phyloP scores from a whole-genome alignment of 2,888 invertebrate species.

The Atrina japonica region DNA sequence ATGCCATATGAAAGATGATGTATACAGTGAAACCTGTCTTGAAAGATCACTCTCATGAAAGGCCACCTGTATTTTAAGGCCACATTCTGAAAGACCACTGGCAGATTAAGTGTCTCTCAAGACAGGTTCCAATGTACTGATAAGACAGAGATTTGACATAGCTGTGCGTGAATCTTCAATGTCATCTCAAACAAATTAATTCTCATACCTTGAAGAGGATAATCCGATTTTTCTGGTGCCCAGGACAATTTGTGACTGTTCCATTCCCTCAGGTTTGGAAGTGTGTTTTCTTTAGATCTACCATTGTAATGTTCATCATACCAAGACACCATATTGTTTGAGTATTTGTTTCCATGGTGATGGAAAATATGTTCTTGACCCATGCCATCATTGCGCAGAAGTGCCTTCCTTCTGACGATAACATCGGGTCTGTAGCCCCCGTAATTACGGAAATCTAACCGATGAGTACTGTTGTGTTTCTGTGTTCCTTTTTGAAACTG shows the following conservation, averaged over 20 bases:
- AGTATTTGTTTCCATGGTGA: constrained; percentile 78
- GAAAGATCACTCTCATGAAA: no score
- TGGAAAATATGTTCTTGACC: constrained; percentile 74
- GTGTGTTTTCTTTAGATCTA: constrained; percentile 64
- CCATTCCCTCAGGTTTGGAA: constrained; percentile 75
- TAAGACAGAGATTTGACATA: no score
- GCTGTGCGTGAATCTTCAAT: no score
- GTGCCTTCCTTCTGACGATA: constrained; percentile 69
- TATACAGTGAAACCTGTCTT: no score
- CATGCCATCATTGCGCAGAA: constrained; percentile 73
- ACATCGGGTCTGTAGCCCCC: constrained; percentile 73
- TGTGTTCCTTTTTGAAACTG: constrained; percentile 73
- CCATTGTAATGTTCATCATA: constrained; percentile 79
- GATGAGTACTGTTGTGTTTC: constrained; percentile 75
- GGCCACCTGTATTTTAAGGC: no score
- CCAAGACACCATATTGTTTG: constrained; percentile 77
- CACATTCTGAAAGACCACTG: no score
- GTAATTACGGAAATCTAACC: constrained; percentile 73
- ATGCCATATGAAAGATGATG: no score
- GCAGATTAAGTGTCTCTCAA: no score
- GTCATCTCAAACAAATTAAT: no score
- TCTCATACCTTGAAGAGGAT: constrained; percentile 78
- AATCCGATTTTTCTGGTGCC: constrained; percentile 78
- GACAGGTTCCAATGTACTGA: no score
- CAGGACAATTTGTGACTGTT: constrained; percentile 75